Evolutionary conservation across 2,888 invertebrate genomes (phyloP), one percentile per base, ranked within the genome.

Genomic region (Prionchulus punctatus): DNA sequence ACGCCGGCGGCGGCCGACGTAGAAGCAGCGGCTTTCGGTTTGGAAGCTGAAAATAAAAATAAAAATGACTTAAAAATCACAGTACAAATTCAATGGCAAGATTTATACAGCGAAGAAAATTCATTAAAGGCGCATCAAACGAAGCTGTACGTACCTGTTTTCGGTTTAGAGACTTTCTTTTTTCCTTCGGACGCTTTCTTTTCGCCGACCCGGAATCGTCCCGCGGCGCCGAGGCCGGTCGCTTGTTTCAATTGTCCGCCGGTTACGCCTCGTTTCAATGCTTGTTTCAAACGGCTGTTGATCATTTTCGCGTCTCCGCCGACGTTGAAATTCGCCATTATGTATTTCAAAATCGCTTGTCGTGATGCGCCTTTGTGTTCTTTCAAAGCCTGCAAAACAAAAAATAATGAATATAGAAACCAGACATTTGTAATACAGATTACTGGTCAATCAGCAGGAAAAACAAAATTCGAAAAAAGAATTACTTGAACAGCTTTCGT

Each of bases 281-380:
- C 67, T 55, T 68, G 56, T 61, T 71, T 71, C 57, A 72, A 60
- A 56, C 69, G 71, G 31, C 62, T 59, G 61, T 70, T 70, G 55
- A 67, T 58, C 1, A 45, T 54, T 45, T 62, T 62, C 59, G 62
- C 65, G 57, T 72, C 71, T 2, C 64, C 62, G 25, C 70, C 70
- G 30, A 75, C 71, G 49, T 67, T 70, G 67, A 66, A 73, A 64
- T 71, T 67, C 30, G 65, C 64, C 45, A 66, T 56, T 52, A 75
- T 70, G 63, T 72, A 71, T 56, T 74, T 72, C 54, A 72, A 62
- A 57, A 75, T 70, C 25, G 74, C 74, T 59, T 72, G 72, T 47
- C 73, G 64, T 0, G 73, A 73, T 12, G 72, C 73, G 2, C 75
- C 74, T 43, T 68, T 67, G 30, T 71, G 63, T 56, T 74, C 73